These are phyloP conservation scores for Sebastes umbrosus DNA, from an alignment of 2,797 vertebrate genomes.

Conservation along the genomic window DNA sequence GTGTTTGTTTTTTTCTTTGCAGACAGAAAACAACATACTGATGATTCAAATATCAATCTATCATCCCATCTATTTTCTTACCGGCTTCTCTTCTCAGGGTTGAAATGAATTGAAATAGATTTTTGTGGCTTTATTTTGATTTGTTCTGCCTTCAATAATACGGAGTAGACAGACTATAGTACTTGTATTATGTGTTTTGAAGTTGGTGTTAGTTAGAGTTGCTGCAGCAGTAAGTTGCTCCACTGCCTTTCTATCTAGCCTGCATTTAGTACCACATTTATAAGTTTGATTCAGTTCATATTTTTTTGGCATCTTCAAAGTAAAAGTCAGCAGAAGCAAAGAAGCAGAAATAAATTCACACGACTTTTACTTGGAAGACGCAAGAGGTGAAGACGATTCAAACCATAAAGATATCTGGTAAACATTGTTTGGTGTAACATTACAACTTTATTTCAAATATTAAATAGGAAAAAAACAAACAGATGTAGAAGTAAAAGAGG, in stretches of 20 bases:
- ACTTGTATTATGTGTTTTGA: neutral
- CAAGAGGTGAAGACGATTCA: neutral
- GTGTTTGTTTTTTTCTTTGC: neutral
- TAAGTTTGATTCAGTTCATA: neutral
- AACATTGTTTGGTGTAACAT: neutral
- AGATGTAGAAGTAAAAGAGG: neutral
- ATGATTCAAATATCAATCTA: constrained; percentile 10
- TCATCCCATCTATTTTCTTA: neutral
- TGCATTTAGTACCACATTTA: too few species aligned
- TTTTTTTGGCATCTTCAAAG: neutral
- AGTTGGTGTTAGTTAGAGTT: neutral
- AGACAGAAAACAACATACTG: neutral
- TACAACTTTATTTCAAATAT: neutral
- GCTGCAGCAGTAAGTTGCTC: neutral
- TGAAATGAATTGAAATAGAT: neutral
- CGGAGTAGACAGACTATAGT: neutral
- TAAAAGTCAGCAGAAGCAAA: neutral
- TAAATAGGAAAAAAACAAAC: neutral
- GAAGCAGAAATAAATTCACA: neutral
- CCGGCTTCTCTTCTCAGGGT: neutral
- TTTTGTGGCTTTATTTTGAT: neutral
- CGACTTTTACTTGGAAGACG: neutral
- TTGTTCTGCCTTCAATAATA: neutral
- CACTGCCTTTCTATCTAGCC: too few species aligned
- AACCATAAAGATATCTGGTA: neutral